Base-by-base conservation (phyloP, 2,113 vertebrate genomes). In the Lucifuga dentata region DNA sequence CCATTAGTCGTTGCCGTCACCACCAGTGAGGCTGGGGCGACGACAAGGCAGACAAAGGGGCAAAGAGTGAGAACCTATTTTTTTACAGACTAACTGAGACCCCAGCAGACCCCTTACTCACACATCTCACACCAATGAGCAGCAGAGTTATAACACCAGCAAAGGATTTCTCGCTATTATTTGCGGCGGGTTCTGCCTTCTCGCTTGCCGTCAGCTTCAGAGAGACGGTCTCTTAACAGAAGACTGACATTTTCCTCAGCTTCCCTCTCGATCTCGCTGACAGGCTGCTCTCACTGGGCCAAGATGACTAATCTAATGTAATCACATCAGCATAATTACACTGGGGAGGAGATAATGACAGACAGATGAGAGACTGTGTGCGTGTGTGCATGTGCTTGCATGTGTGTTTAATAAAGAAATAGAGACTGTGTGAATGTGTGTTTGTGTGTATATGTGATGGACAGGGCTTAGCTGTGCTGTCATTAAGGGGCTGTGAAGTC, bases 301-400 rank as follows among this genome's bases (percentile, higher is more conserved):
- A 3, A 86, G 77, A 90, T 83, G 86, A 88, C 88, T 89, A 83
- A 89, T 91, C 86, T 88, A 88, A 88, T 89, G 88, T 91, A 91
- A 91, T 91, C 90, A 91, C 88, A 89, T 90, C 89, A 90, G 86
- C 88, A 90, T 91, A 90, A 91, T 91, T 88, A 88, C 88, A 77
- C 86, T 76, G 80, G 88, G 83, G 86, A 89, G 78, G 64, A 82
- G 86, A 89, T 88, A 83, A 88, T 88, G 88, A 88, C 75, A 80
- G 87, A 76, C 84, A 88, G 88, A 88, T 87, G 90, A 88, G 83
- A 82, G 80, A 71, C 67, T 84, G 11, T 55, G 36, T 44, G 72
- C 10, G 68, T 70, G 69, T 33, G 53, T 57, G 40, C 33, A 35
- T 60, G 41, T 63, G 48, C 16, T 26, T 51, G 49, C 2, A 13